These are phyloP conservation scores for Cavia porcellus DNA, from an alignment of 2,113 vertebrate species.

Conservation along the genomic window DNA sequence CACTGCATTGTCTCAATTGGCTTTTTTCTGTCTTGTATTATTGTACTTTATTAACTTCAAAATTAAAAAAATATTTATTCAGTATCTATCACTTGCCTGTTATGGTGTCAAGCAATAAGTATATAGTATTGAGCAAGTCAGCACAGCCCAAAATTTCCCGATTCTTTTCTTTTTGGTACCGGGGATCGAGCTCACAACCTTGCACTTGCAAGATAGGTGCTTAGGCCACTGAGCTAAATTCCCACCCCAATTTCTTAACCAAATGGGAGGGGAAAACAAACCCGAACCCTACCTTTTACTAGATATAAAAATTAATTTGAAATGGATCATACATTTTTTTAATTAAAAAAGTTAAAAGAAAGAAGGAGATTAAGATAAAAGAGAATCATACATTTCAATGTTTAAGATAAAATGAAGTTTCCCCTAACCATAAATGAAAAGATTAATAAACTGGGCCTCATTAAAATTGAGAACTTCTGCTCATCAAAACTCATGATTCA, in stretches of 20 bases:
- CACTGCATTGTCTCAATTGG: no score
- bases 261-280: neutral
- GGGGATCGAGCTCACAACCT: no score
- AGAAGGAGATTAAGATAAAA: no score
- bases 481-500: conserved; percentile 29
- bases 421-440: conserved; percentile 27
- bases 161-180: no score
- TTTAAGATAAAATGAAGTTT: conserved; percentile 50
- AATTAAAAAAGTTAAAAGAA: no score
- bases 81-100: neutral
- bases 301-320: conserved; percentile 45
- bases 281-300: neutral
- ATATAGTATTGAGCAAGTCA: neutral
- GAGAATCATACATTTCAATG: conserved; percentile 9
- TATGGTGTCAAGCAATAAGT: neutral
- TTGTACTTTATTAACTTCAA: no score
- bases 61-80: neutral
- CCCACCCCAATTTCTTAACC: neutral
- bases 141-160: neutral
- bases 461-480: conserved; percentile 22
- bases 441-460: conserved; percentile 10
- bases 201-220: no score
- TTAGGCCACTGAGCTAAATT: no score
- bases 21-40: no score
- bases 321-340: neutral